Percentiles rank a stretch among this genome's conserved stretches.
Conservation (phyloP, 2,797 vertebrate species). For the Microcaecilia unicolor region DNA sequence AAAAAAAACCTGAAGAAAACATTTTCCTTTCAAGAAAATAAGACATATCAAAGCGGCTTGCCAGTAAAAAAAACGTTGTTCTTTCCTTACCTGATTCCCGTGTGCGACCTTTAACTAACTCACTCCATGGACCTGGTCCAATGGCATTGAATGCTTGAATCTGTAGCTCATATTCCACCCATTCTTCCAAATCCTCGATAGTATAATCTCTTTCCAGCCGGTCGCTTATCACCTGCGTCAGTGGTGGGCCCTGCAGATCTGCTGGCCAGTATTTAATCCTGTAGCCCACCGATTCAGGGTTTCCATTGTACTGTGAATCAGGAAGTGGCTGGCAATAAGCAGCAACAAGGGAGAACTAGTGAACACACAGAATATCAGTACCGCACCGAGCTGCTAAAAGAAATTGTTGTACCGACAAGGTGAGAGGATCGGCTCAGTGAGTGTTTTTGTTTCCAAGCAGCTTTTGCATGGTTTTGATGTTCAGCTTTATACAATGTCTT, state of each 20-base stretch:
- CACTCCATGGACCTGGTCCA: slow-evolving; percentile 83
- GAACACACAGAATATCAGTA: too few species aligned
- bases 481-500: too few species aligned
- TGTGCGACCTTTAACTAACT: slow-evolving; percentile 60
- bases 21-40: too few species aligned
- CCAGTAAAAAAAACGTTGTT: too few species aligned
- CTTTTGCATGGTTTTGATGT: too few species aligned
- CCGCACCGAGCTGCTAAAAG: too few species aligned
- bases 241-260: slow-evolving; percentile 40
- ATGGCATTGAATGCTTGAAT: slow-evolving; percentile 89
- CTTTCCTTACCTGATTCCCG: slow-evolving; percentile 72
- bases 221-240: slow-evolving; percentile 48
- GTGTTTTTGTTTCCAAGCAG: background rate
- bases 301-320: slow-evolving; percentile 77
- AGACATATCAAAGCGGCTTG: too few species aligned
- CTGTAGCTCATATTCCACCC: slow-evolving; percentile 79
- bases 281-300: slow-evolving; percentile 84
- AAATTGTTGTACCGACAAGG: too few species aligned
- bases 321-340: slow-evolving; percentile 61
- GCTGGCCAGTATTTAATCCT: slow-evolving; percentile 58
- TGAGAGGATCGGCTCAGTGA: too few species aligned
- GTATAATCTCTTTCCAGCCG: slow-evolving; percentile 63
- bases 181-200: slow-evolving; percentile 75
- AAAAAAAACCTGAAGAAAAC: too few species aligned
- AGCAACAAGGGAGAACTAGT: too few species aligned